A percentile compares a stretch with the other conserved stretches of the same genome.
Evolutionary conservation across 2,888 invertebrate genomes (phyloP).

Genomic region (Aleiodes testaceus): DNA sequence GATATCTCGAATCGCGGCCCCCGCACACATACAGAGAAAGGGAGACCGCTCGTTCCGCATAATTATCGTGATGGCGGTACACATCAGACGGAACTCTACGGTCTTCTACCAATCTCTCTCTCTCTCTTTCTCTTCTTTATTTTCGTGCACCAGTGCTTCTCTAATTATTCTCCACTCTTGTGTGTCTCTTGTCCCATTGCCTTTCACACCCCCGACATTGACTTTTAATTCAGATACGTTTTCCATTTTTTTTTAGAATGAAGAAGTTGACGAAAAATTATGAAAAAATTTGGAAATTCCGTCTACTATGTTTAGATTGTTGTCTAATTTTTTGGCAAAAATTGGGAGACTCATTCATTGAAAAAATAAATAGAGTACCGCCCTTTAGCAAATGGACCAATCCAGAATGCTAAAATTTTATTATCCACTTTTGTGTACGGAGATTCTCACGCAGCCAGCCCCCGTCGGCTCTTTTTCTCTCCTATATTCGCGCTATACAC

Average conservation of each 20-base stretch:
- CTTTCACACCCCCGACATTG: slow-evolving; percentile 26
- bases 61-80: slow-evolving; percentile 29
- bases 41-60: slow-evolving; percentile 34
- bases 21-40: slow-evolving; percentile 33
- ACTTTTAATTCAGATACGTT: slow-evolving; percentile 9
- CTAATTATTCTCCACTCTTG: slow-evolving; percentile 42
- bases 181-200: slow-evolving; percentile 30
- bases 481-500: slow-evolving; percentile 54
- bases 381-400: slow-evolving; percentile 21
- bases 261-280: too few relatives aligned
- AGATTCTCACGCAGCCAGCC: slow-evolving; percentile 34
- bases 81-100: slow-evolving; percentile 38
- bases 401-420: too few relatives aligned
- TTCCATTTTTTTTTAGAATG: too few relatives aligned
- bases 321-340: too few relatives aligned
- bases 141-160: slow-evolving; percentile 37
- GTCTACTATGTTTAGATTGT: too few relatives aligned
- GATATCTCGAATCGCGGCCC: slow-evolving; percentile 47
- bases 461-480: slow-evolving; percentile 37
- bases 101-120: slow-evolving; percentile 11
- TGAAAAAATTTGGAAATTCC: too few relatives aligned
- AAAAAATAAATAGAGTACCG: not conserved
- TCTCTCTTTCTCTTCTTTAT: slow-evolving; percentile 27
- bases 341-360: too few relatives aligned
- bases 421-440: not conserved